Evolutionary conservation across 2,113 vertebrate genomes (phyloP), one percentile per base, ranked within the genome.

Genomic region (Eptesicus fuscus): DNA sequence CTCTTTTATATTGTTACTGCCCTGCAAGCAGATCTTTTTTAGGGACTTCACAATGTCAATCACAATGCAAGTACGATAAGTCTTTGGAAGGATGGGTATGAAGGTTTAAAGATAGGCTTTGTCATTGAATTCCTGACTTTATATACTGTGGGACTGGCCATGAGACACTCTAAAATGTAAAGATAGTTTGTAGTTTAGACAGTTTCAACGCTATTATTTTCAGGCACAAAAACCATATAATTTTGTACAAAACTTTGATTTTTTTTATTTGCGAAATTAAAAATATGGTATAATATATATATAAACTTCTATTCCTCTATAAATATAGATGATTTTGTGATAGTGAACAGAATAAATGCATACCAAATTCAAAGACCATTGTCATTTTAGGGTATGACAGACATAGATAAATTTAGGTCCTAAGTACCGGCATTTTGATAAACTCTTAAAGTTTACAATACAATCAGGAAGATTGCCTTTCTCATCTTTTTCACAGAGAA

Each of bases 271-370:
- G 98, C 96, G 99, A 99, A 99, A 99, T 99, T 99, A 99, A 99
- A 99, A 99, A 99, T 98, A 98, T 98, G 98, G 98, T 98, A 98
- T 99, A 98, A 97, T 98, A 98, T 98, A 98, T 98, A 98, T 99
- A 99, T 99, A 99, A 99, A 99, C 98, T 98, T 99, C 98, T 98
- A 99, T 99, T 99, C 98, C 98, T 99, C 99, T 99, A 99, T 99
- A 99, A 99, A 99, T 99, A 99, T 99, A 99, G 98, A 99, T 98
- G 98, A 98, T 98, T 98, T 99, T 98, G 98, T 99, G 98, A 99
- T 98, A 99, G 98, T 98, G 98, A 98, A 98, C 98, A 99, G 98
- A 98, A 98, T 98, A 99, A 99, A 99, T 98, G 99, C 98, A 99
- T 99, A 98, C 97, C 98, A 99, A 99, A 98, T 98, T 98, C 97